These are phyloP conservation scores for Carollia perspicillata DNA, from an alignment of 2,113 vertebrate species.

Conservation along the genomic window DNA sequence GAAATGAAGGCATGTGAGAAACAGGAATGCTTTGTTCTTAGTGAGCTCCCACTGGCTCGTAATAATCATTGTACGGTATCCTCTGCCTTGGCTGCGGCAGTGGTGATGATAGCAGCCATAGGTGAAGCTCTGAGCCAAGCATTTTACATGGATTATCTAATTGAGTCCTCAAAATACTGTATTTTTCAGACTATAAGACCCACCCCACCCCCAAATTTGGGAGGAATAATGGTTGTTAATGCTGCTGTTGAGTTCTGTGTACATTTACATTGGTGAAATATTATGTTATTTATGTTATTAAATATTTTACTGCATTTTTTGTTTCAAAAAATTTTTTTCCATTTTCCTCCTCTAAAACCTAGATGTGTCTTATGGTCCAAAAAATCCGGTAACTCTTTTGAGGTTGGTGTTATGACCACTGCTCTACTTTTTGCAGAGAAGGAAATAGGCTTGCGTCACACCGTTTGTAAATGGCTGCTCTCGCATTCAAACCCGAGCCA, in stretches of 20 bases:
- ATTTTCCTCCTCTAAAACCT: too few relatives aligned
- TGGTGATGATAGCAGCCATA: not conserved
- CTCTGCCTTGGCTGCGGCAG: not conserved
- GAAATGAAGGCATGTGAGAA: slow-evolving; percentile 3
- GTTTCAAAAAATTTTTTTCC: too few relatives aligned
- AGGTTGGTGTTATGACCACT: not conserved
- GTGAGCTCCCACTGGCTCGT: not conserved
- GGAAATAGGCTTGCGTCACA: not conserved
- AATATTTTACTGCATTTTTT: too few relatives aligned
- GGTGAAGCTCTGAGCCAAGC: not conserved
- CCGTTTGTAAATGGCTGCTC: not conserved
- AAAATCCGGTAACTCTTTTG: not conserved
- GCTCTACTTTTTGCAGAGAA: not conserved
- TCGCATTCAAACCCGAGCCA: not conserved
- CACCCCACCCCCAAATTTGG: too few relatives aligned
- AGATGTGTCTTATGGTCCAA: too few relatives aligned
- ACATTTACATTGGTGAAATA: too few relatives aligned
- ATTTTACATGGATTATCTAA: slow-evolving; percentile 11
- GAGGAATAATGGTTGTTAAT: too few relatives aligned
- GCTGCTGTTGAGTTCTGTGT: too few relatives aligned
- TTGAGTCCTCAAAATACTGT: not conserved
- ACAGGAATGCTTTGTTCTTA: not conserved
- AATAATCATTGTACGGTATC: not conserved
- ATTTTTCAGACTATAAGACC: too few relatives aligned
- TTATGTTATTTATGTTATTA: too few relatives aligned